These are phyloP conservation scores for Dicerorhinus sumatrensis DNA, from an alignment of 2,113 vertebrate species.

Conservation along the genomic window DNA sequence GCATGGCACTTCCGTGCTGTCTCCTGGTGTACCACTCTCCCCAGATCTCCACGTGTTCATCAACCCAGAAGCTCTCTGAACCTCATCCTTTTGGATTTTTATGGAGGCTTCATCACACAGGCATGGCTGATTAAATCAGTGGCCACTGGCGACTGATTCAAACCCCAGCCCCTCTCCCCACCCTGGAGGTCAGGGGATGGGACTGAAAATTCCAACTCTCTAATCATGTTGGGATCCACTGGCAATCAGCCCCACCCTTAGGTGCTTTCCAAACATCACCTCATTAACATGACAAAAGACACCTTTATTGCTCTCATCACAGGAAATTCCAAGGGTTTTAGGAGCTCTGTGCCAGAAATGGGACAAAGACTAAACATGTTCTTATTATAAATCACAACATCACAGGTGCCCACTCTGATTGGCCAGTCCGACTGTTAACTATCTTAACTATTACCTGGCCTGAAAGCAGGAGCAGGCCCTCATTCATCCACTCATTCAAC, in stretches of 20 bases:
- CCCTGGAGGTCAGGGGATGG: neutral
- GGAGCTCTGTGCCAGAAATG: neutral
- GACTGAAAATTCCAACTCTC: neutral
- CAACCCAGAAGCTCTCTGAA: neutral
- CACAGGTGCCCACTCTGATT: neutral
- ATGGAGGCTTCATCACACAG: neutral
- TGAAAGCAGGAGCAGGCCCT: no score
- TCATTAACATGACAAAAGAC: no score
- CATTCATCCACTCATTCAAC: neutral
- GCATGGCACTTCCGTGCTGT: fast-evolving
- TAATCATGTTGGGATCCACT: no score
- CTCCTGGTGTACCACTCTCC: neutral
- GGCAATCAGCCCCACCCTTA: no score
- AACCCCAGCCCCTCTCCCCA: neutral
- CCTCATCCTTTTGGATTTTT: neutral
- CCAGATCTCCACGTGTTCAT: neutral
- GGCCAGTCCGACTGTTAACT: neutral
- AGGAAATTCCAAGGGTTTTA: neutral
- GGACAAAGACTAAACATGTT: neutral
- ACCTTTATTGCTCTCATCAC: no score
- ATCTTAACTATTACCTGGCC: neutral
- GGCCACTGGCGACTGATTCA: neutral
- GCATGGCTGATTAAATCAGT: no score
- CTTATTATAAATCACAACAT: neutral
- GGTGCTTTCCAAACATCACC: no score